A percentile compares a stretch with the other conserved stretches of the same genome.
Conservation (phyloP, 1,140 invertebrate species). For the Drosophila ohnishii region DNA sequence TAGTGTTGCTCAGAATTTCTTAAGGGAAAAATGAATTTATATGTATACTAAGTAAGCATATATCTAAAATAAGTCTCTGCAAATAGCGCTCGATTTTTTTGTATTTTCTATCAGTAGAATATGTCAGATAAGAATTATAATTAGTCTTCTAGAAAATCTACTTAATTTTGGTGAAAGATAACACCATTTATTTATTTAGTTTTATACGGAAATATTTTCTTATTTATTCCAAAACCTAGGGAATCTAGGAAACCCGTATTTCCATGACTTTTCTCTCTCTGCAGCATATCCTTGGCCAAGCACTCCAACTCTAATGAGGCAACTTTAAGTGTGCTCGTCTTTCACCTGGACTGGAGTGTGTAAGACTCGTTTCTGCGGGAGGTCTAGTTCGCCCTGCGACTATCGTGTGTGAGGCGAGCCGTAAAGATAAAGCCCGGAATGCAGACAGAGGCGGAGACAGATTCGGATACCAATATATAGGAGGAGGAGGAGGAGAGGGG, state of each 20-base stretch:
- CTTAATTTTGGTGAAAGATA: no score
- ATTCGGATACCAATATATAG: slow-evolving; percentile 18
- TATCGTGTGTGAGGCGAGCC: slow-evolving; percentile 65
- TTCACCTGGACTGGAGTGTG: slow-evolving; percentile 55
- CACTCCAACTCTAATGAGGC: slow-evolving; percentile 66
- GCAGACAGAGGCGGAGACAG: slow-evolving; percentile 24
- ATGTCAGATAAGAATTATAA: no score
- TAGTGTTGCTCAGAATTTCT: neutral
- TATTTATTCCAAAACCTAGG: no score
- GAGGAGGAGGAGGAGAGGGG: slow-evolving; percentile 1
- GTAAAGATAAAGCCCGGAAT: slow-evolving; percentile 67
- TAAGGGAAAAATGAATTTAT: no score
- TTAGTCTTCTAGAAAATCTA: no score
- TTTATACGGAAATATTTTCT: no score
- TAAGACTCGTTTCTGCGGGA: slow-evolving; percentile 1
- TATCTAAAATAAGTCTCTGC: neutral
- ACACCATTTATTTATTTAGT: no score
- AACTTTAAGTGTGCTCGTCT: slow-evolving; percentile 65
- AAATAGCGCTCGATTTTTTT: no score
- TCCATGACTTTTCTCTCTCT: neutral
- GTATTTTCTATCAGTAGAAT: no score
- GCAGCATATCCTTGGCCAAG: slow-evolving; percentile 23
- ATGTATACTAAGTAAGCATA: neutral
- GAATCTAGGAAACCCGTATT: neutral
- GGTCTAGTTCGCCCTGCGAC: slow-evolving; percentile 1